Evolutionary conservation across 2,888 invertebrate species (phyloP), one percentile per base, ranked within the genome.

Genomic region (Athalia cordata): DNA sequence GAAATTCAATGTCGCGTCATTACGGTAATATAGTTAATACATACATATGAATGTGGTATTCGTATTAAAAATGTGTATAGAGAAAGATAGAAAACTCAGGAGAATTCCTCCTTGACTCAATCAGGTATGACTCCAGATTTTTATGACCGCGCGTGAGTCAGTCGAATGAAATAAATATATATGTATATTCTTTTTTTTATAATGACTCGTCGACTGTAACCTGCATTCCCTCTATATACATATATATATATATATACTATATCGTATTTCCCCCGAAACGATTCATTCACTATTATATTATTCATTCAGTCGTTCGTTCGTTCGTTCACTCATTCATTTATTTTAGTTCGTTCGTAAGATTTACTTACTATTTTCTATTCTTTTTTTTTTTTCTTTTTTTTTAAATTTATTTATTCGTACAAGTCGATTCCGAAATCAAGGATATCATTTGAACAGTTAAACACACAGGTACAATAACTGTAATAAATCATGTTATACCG

Each of bases 81-180:
- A 55, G n/a, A 55, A n/a, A 55, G 55, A 6, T 9, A 9, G 52
- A 52, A 55, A 11, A 11, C n/a, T 55, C n/a, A 4, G 11, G 55
- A 68, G 55, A 55, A 68, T 29, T 55, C 52, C 43, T 68, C 68
- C 55, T 68, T 55, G 68, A 68, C 68, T 52, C 68, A n/a, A n/a
- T n/a, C n/a, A 68, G 68, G 68, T 68, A 29, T 29, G 68, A 68
- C 55, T 68, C 55, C 55, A 29, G 68, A 68, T 68, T 52, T 29
- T 52, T 29, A 52, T 29, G 2, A 29, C 29, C 29, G 29, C 29
- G 52, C 68, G 43, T 68, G 68, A 68, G 68, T 66, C 66, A 66
- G 66, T 68, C 52, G 55, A 45, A 29, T 43, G 11, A 45, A 15
- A 13, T 67, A 49, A 52, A 68, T 29, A 0, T 29, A 29, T 29